These are phyloP conservation scores for Seriola dumerili DNA, from an alignment of 2,113 vertebrate species.

Conservation along the genomic window DNA sequence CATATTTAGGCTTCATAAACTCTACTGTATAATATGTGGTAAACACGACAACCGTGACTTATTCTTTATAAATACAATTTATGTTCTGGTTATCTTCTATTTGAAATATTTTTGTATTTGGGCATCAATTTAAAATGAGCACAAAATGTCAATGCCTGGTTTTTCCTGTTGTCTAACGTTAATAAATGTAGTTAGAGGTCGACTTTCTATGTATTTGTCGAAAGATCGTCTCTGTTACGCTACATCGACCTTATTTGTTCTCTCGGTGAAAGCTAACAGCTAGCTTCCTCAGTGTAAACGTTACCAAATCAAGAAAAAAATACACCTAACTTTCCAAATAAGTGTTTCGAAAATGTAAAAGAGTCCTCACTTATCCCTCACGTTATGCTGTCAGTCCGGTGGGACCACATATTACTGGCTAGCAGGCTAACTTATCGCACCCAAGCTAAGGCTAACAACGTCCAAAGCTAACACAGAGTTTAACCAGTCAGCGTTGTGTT, in stretches of 20 bases:
- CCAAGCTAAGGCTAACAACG: constrained; percentile 63
- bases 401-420: constrained; percentile 6
- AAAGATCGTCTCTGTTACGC: constrained; percentile 32
- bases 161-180: neutral
- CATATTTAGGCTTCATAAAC: neutral
- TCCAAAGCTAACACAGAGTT: constrained; percentile 59
- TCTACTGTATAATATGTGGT: neutral
- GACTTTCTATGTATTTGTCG: neutral
- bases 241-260: constrained; percentile 59
- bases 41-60: constrained; percentile 5
- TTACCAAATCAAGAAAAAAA: constrained; percentile 13
- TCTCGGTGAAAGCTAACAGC: constrained; percentile 32
- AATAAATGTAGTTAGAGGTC: neutral
- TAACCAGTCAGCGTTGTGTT: constrained; percentile 29
- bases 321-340: neutral
- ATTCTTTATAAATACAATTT: neutral
- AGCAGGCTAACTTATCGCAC: constrained; percentile 34
- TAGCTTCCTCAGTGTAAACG: constrained; percentile 28
- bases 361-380: neutral
- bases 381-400: constrained; percentile 64
- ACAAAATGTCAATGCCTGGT: neutral
- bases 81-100: neutral
- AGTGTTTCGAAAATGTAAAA: neutral
- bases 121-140: neutral
- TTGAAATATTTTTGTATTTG: neutral